Conservation (phyloP, 1,140 invertebrate genomes). For the Mya arenaria region DNA sequence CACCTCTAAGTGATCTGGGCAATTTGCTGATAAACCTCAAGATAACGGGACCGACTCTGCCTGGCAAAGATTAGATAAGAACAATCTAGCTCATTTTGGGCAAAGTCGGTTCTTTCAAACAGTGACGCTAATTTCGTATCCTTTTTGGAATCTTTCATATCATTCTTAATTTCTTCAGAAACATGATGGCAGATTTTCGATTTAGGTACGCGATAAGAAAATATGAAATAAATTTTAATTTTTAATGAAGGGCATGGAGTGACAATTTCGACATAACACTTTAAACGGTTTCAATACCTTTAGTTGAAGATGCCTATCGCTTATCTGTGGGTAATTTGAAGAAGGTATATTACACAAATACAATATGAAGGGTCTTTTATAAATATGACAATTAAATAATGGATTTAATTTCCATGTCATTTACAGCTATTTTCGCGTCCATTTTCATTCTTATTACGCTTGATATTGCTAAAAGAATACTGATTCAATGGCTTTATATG, state of each 20-base stretch:
- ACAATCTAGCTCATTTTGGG: conserved; percentile 9
- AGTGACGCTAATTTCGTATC: conserved; percentile 21
- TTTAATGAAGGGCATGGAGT: conserved; percentile 36
- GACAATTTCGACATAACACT: conserved; percentile 45
- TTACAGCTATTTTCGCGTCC: neutral
- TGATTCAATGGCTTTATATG: too few species aligned
- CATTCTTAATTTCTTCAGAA: conserved; percentile 11
- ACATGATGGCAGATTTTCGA: conserved; percentile 24
- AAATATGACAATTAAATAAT: conserved; percentile 39
- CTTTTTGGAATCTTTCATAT: conserved; percentile 33
- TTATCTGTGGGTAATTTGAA: conserved; percentile 52
- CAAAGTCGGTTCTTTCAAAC: neutral
- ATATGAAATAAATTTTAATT: conserved; percentile 51
- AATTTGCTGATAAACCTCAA: conserved; percentile 30
- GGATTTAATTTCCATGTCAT: conserved; percentile 26
- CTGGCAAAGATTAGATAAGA: conserved; percentile 49
- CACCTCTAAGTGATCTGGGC: conserved; percentile 46
- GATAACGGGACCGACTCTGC: conserved; percentile 35
- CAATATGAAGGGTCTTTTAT: conserved; percentile 40
- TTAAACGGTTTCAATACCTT: conserved; percentile 18
- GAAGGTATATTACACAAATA: conserved; percentile 53
- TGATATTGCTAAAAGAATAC: too few species aligned
- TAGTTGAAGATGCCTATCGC: conserved; percentile 35
- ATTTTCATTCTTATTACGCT: too few species aligned
- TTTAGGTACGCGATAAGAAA: conserved; percentile 5